Percentiles rank a stretch among this genome's conserved stretches.
Evolutionary conservation across 2,888 invertebrate species (phyloP).

Genomic region (Dioctria rufipes): DNA sequence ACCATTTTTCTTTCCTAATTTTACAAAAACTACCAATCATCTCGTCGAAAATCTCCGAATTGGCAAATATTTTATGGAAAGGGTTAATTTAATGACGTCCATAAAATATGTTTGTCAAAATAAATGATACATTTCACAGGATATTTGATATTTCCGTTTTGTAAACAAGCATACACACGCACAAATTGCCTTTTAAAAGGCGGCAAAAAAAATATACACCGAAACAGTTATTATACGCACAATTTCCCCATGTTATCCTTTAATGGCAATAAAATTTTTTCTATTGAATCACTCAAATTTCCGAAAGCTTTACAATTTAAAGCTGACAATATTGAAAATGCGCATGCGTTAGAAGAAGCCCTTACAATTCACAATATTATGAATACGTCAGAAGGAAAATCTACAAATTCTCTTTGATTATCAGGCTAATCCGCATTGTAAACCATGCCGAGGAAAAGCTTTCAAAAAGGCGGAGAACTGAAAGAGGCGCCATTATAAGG

Average conservation of each 20-base stretch:
- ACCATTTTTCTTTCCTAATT: no score
- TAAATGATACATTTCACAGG: background rate
- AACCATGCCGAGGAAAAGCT: slow-evolving; percentile 18
- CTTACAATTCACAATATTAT: slow-evolving; percentile 4
- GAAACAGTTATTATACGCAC: background rate
- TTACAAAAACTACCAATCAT: no score
- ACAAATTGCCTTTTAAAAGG: background rate
- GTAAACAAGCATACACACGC: background rate
- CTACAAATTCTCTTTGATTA: background rate
- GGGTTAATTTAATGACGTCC: background rate
- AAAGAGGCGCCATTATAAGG: slow-evolving; percentile 37
- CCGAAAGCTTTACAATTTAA: background rate
- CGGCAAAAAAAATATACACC: background rate
- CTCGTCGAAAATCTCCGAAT: no score
- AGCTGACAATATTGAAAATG: background rate
- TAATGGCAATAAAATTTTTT: no score
- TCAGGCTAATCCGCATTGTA: background rate
- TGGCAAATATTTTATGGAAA: no score
- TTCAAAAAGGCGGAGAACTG: slow-evolving; percentile 21
- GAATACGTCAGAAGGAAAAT: background rate
- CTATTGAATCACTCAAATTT: background rate
- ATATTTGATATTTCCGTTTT: background rate
- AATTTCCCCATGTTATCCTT: no score
- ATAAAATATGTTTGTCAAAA: background rate
- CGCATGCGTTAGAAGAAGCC: slow-evolving; percentile 16